A percentile compares a stretch with the other conserved stretches of the same genome.
phyloP scores from a whole-genome alignment of 1,140 invertebrate genomes.

The Sinella curviseta region DNA sequence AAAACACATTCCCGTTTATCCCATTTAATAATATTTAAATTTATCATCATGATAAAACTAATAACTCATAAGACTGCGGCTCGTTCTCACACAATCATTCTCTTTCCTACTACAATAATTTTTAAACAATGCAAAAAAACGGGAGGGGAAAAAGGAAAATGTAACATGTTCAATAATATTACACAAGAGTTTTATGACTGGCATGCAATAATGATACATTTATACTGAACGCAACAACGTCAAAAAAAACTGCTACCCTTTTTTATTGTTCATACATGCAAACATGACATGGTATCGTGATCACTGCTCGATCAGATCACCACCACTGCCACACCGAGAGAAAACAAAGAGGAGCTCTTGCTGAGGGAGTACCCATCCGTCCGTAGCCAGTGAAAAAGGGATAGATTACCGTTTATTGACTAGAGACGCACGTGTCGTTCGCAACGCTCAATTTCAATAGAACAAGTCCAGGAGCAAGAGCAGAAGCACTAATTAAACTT shows the following conservation, averaged over 20 bases:
- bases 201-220: too few species aligned
- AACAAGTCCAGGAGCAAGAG: background rate
- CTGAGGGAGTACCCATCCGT: background rate
- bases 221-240: background rate
- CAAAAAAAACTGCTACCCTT: background rate
- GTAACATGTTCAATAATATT: too few species aligned
- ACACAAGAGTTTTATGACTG: too few species aligned
- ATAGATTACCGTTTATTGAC: conserved; percentile 3
- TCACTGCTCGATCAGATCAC: background rate
- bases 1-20: background rate
- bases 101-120: too few species aligned
- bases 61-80: too few species aligned
- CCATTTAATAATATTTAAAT: background rate
- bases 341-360: background rate
- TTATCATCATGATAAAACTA: background rate
- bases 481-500: conserved; percentile 5
- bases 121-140: too few species aligned
- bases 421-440: conserved; percentile 4
- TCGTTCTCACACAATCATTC: too few species aligned
- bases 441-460: background rate
- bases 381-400: background rate
- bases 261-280: too few species aligned
- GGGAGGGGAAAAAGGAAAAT: too few species aligned
- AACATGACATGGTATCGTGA: background rate
- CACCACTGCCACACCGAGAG: too few species aligned